A percentile compares a stretch with the other conserved stretches of the same genome.
Evolutionary conservation across 1,140 invertebrate genomes (phyloP).

Genomic region (Colletes latitarsis): DNA sequence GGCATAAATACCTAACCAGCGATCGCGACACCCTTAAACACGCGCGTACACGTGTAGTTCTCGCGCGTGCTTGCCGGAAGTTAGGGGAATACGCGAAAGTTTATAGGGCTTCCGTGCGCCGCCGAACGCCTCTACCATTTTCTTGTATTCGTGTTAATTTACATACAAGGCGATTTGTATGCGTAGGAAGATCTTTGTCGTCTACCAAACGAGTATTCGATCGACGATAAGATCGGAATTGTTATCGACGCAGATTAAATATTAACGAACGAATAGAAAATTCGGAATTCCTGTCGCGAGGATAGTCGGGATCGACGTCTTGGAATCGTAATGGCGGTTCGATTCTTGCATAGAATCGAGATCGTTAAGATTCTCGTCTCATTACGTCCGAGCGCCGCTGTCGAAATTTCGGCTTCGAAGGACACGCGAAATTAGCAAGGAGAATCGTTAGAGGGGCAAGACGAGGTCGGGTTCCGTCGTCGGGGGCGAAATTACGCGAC

Average conservation of each 20-base stretch:
- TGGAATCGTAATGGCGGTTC: too few relatives aligned
- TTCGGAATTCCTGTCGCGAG: too few relatives aligned
- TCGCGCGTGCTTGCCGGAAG: slow-evolving; percentile 11
- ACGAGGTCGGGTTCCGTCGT: neutral
- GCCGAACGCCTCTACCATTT: neutral
- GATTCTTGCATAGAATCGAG: too few relatives aligned
- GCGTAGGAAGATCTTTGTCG: neutral
- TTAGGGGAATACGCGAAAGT: slow-evolving; percentile 20
- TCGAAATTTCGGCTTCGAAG: slow-evolving; percentile 10
- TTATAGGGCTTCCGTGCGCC: slow-evolving; percentile 11
- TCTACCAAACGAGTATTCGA: neutral
- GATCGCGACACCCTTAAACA: slow-evolving; percentile 28
- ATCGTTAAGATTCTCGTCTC: neutral
- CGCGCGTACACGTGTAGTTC: slow-evolving; percentile 16
- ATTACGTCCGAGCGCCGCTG: neutral
- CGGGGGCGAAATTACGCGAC: slow-evolving; percentile 51
- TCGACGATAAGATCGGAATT: too few relatives aligned
- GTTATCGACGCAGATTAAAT: too few relatives aligned
- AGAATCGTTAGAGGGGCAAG: slow-evolving; percentile 18
- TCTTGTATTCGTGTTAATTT: slow-evolving; percentile 21
- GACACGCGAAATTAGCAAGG: slow-evolving; percentile 41
- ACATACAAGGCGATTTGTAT: slow-evolving; percentile 5
- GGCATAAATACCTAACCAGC: slow-evolving; percentile 18
- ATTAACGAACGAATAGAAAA: too few relatives aligned
- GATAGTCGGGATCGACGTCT: too few relatives aligned